Percentiles rank a stretch among this genome's conserved stretches.
Conservation (phyloP, 2,113 vertebrate genomes). For the Calonectris borealis region DNA sequence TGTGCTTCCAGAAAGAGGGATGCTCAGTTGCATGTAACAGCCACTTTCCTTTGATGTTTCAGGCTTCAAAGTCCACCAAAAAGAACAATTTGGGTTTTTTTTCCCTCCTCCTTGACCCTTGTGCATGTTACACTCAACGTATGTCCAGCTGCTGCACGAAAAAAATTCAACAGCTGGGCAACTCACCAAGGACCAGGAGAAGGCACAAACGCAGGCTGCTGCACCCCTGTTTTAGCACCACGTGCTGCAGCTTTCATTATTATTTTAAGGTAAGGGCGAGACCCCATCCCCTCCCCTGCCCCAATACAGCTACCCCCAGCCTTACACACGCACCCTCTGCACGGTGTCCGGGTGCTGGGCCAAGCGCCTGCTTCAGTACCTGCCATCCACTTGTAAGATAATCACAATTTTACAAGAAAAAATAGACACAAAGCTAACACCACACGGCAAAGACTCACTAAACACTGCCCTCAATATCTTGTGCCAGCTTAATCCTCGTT, state of each 20-base stretch:
- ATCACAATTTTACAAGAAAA: background rate
- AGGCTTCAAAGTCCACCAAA: background rate
- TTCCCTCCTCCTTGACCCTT: background rate
- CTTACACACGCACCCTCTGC: background rate
- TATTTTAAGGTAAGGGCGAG: background rate
- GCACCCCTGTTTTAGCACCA: too few relatives aligned
- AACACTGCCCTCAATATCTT: background rate
- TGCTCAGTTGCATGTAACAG: background rate
- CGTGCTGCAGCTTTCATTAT: background rate
- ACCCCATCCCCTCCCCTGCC: background rate
- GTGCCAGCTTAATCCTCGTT: background rate
- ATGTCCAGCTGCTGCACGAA: background rate
- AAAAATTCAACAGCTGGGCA: background rate
- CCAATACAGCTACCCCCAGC: background rate
- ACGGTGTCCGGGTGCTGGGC: fast-evolving
- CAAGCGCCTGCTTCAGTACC: background rate
- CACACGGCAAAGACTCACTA: background rate
- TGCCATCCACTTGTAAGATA: background rate
- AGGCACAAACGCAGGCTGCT: background rate
- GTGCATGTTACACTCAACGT: too few relatives aligned
- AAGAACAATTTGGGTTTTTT: background rate
- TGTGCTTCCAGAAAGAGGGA: background rate
- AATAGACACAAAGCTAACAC: background rate
- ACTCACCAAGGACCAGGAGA: background rate
- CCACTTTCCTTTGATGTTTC: background rate